phyloP scores from a whole-genome alignment of 2,888 invertebrate species.

The Labia minor region DNA sequence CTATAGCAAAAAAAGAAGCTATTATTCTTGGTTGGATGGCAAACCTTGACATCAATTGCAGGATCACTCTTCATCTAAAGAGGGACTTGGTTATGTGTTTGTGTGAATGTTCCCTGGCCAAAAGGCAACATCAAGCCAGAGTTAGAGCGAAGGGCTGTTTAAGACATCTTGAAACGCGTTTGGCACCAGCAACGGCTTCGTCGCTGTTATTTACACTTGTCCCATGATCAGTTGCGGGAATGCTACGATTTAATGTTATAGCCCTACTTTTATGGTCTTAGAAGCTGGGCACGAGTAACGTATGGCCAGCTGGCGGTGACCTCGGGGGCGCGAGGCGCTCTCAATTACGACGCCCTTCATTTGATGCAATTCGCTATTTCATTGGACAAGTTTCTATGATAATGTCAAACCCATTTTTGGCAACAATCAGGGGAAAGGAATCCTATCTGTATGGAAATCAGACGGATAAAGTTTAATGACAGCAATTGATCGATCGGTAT shows the following conservation, averaged over 20 bases:
- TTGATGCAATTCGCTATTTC: neutral
- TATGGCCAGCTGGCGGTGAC: neutral
- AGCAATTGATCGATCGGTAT: no score
- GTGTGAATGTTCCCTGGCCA: neutral
- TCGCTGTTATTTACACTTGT: neutral
- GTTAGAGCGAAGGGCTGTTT: neutral
- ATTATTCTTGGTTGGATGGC: no score
- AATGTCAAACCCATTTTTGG: neutral
- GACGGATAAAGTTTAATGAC: no score
- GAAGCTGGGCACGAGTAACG: neutral
- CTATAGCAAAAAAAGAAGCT: no score
- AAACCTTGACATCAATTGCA: no score
- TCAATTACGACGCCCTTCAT: neutral
- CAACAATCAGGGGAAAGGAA: neutral
- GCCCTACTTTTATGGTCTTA: neutral
- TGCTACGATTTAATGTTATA: neutral
- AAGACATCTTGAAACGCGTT: neutral
- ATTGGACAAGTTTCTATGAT: neutral
- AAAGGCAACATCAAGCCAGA: neutral
- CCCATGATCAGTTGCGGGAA: neutral
- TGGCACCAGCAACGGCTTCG: neutral
- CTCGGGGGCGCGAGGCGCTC: neutral
- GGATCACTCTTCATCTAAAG: no score
- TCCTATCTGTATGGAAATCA: neutral
- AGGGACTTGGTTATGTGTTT: neutral